Conservation (phyloP, 1,140 invertebrate genomes). For the Brachionus sp. region DNA sequence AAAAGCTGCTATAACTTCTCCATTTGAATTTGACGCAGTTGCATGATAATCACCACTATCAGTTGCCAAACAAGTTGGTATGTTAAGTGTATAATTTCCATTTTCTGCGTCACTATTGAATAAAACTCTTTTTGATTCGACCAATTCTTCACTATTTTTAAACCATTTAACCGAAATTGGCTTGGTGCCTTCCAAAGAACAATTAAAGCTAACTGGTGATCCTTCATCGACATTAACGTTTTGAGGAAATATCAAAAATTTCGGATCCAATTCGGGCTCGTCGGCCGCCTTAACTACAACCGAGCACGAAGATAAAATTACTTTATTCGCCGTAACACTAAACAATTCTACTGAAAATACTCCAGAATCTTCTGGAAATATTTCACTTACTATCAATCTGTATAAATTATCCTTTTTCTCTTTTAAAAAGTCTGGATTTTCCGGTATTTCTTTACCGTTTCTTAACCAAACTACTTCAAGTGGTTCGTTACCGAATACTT, state of each 20-base stretch:
- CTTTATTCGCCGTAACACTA: neutral
- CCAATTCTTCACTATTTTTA: neutral
- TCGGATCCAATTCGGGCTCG: constrained; percentile 39
- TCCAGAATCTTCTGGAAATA: constrained; percentile 46
- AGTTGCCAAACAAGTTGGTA: constrained; percentile 23
- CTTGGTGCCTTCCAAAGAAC: neutral
- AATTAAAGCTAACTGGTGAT: neutral
- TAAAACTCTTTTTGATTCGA: neutral
- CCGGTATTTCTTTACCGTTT: constrained; percentile 46
- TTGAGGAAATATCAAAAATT: constrained; percentile 15
- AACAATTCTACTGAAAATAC: constrained; percentile 33
- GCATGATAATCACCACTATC: constrained; percentile 38
- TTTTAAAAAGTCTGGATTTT: constrained; percentile 46
- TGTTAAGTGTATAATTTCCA: neutral
- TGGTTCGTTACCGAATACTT: neutral
- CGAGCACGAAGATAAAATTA: constrained; percentile 18
- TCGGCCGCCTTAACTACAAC: constrained; percentile 36
- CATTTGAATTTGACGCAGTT: constrained; percentile 26
- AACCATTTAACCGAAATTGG: constrained; percentile 44
- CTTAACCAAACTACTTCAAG: constrained; percentile 38
- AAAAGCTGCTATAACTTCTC: constrained; percentile 44
- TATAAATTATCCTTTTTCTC: constrained; percentile 12
- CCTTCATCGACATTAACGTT: neutral
- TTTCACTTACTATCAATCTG: constrained; percentile 33
- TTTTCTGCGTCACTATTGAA: neutral